Percentiles rank a stretch among this genome's conserved stretches.
These are phyloP conservation scores for Drosophila ironensis DNA, from an alignment of 1,140 invertebrate genomes.

Conservation along the genomic window DNA sequence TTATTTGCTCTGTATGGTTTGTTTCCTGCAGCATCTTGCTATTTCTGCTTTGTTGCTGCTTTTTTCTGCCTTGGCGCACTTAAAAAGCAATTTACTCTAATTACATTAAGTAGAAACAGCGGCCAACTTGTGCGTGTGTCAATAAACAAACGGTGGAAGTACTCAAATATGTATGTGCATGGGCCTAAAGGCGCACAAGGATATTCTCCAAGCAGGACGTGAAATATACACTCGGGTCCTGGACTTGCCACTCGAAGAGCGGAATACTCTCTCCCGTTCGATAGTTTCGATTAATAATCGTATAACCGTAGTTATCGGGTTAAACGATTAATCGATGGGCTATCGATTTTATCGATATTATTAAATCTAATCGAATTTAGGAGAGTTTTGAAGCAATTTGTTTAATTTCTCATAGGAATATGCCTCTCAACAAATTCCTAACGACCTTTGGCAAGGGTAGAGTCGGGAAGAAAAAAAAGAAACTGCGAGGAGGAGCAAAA, in stretches of 20 bases:
- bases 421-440: neutral
- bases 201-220: neutral
- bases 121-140: constrained; percentile 73
- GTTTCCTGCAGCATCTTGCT: constrained; percentile 35
- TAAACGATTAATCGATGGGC: too few relatives aligned
- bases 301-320: too few relatives aligned
- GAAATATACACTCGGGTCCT: neutral
- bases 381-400: neutral
- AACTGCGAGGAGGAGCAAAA: constrained; percentile 20
- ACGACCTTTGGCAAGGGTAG: neutral
- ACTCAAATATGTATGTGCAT: constrained; percentile 33
- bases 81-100: constrained; percentile 80
- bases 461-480: neutral
- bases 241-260: too few relatives aligned
- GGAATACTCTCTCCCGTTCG: too few relatives aligned
- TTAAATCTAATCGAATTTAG: neutral
- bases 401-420: neutral
- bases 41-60: constrained; percentile 25
- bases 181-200: neutral
- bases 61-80: constrained; percentile 66
- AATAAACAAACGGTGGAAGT: constrained; percentile 63
- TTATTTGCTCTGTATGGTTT: constrained; percentile 44
- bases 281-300: too few relatives aligned
- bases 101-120: constrained; percentile 75
- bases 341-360: too few relatives aligned